phyloP scores from a whole-genome alignment of 2,797 vertebrate species.

The Mycteria americana region DNA sequence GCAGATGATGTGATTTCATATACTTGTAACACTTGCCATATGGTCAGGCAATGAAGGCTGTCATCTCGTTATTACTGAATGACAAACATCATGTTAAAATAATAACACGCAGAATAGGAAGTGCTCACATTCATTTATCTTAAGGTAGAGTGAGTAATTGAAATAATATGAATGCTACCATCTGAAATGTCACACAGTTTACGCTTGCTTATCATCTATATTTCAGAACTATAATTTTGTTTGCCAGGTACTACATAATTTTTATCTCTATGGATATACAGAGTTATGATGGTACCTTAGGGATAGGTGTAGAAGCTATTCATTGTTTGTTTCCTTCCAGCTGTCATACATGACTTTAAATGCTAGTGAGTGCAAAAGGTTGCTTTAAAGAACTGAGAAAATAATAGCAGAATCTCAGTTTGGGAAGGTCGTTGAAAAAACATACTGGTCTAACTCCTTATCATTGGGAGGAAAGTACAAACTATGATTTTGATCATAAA shows the following conservation, averaged over 20 bases:
- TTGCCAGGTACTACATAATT: slow-evolving; percentile 78
- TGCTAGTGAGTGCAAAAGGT: not conserved
- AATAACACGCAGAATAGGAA: slow-evolving; percentile 75
- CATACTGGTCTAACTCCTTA: not conserved
- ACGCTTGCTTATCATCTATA: slow-evolving; percentile 75
- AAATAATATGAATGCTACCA: slow-evolving; percentile 66
- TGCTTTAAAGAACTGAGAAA: not conserved
- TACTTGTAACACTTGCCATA: slow-evolving; percentile 78
- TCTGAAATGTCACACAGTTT: slow-evolving; percentile 69
- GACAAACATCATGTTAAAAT: slow-evolving; percentile 81
- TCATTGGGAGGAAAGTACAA: not conserved
- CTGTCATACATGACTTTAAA: slow-evolving; percentile 69
- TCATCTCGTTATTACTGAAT: slow-evolving; percentile 82
- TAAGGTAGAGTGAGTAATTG: slow-evolving; percentile 72
- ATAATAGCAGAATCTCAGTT: not conserved
- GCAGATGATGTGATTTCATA: slow-evolving; percentile 76
- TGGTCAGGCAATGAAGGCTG: slow-evolving; percentile 81
- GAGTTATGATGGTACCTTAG: slow-evolving; percentile 78
- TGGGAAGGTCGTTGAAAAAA: not conserved
- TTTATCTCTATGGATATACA: slow-evolving; percentile 76
- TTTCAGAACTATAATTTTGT: slow-evolving; percentile 82
- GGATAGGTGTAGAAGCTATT: slow-evolving; percentile 80
- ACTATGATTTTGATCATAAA: not conserved
- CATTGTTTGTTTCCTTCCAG: slow-evolving; percentile 77
- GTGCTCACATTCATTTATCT: slow-evolving; percentile 72